These are phyloP conservation scores for Scaptomyza reducta DNA, from an alignment of 2,888 invertebrate genomes.

Conservation along the genomic window DNA sequence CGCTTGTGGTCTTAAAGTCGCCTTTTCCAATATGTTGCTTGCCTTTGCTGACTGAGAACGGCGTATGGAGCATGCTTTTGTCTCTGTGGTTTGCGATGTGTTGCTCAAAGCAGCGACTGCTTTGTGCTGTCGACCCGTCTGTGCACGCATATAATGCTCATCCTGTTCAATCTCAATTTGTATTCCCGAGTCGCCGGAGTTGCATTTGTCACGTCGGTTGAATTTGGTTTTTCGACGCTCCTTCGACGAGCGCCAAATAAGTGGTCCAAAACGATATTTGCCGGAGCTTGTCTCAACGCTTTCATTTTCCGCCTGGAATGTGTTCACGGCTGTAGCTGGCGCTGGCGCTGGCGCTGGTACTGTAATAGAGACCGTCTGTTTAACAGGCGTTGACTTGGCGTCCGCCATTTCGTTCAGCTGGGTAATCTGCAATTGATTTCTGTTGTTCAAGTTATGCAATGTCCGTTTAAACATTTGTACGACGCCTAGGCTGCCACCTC, in stretches of 20 bases:
- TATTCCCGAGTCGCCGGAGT: constrained; percentile 90
- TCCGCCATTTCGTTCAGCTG: constrained; percentile 41
- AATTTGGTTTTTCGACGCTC: constrained; percentile 89
- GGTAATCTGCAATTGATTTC: constrained; percentile 65
- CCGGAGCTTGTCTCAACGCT: constrained; percentile 56
- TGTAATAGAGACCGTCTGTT: constrained; percentile 47
- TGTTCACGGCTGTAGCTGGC: constrained; percentile 12
- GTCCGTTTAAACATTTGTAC: constrained; percentile 90
- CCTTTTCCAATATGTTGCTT: constrained; percentile 64
- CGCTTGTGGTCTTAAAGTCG: constrained; percentile 62
- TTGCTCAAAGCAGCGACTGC: background rate
- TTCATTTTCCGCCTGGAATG: background rate
- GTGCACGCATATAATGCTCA: constrained; percentile 75
- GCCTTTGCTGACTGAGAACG: constrained; percentile 71
- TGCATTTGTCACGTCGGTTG: constrained; percentile 89
- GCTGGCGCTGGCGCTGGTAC: constrained; percentile 29
- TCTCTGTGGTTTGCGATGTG: background rate
- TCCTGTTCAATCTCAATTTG: constrained; percentile 87
- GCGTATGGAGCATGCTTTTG: constrained; percentile 9
- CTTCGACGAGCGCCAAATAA: constrained; percentile 89
- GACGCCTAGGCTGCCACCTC: constrained; percentile 83
- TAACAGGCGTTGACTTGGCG: constrained; percentile 38
- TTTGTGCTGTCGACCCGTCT: constrained; percentile 6
- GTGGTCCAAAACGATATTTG: constrained; percentile 88
- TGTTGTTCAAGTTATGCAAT: constrained; percentile 85